phyloP scores from a whole-genome alignment of 2,888 invertebrate species.

The Bombyx huttoni region DNA sequence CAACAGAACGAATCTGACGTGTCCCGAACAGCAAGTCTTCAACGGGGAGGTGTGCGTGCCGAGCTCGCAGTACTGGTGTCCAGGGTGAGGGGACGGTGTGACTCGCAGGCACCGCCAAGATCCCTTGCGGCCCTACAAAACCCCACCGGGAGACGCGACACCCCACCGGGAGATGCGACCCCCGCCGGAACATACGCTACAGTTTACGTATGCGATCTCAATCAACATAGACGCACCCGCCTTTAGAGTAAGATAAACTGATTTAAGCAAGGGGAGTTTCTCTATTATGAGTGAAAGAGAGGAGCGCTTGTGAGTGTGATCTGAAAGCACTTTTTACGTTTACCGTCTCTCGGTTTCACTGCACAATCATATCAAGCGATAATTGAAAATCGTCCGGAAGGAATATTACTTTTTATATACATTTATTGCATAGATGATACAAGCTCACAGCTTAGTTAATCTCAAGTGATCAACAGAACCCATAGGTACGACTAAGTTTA shows the following conservation, averaged over 20 bases:
- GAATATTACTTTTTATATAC: too few relatives aligned
- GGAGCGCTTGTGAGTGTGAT: too few relatives aligned
- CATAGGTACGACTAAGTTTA: too few relatives aligned
- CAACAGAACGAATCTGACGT: constrained; percentile 57
- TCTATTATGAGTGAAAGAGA: too few relatives aligned
- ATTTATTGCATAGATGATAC: too few relatives aligned
- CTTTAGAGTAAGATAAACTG: background rate
- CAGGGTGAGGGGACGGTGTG: constrained; percentile 31
- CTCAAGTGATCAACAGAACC: too few relatives aligned
- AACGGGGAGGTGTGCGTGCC: constrained; percentile 72
- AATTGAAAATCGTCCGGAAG: too few relatives aligned
- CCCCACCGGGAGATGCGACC: background rate
- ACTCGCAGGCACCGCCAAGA: constrained; percentile 6
- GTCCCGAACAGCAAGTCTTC: constrained; percentile 59
- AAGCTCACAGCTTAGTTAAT: too few relatives aligned
- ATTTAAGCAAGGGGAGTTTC: background rate
- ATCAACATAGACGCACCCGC: background rate
- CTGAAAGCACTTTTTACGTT: too few relatives aligned
- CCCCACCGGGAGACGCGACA: background rate
- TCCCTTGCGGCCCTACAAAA: background rate
- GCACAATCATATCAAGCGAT: too few relatives aligned
- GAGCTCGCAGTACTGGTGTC: constrained; percentile 54
- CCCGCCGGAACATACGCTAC: background rate
- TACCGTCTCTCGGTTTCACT: too few relatives aligned
- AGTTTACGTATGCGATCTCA: background rate